These are phyloP conservation scores for Samia ricini DNA, from an alignment of 1,140 invertebrate species.

Conservation along the genomic window DNA sequence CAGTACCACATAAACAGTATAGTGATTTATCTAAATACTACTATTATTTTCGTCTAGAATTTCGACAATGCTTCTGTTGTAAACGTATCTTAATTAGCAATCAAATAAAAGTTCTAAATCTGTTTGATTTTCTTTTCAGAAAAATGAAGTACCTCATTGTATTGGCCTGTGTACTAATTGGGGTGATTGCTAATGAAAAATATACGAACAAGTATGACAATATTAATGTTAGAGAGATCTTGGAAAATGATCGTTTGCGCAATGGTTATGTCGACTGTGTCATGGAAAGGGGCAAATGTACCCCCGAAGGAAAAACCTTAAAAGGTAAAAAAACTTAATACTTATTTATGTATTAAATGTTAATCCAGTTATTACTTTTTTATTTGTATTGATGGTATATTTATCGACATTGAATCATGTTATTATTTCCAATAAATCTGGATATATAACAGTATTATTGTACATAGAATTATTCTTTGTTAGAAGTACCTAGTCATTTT, in stretches of 20 bases:
- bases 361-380: not conserved
- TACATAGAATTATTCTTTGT: too few species aligned
- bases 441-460: too few species aligned
- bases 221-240: conserved; percentile 83
- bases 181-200: conserved; percentile 67
- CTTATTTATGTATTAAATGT: conserved; percentile 17
- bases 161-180: conserved; percentile 48
- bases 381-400: not conserved
- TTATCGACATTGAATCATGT: not conserved
- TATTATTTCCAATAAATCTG: too few species aligned
- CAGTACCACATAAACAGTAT: too few species aligned
- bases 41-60: too few species aligned
- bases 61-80: not conserved
- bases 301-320: conserved; percentile 83
- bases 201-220: conserved; percentile 87
- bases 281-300: conserved; percentile 82
- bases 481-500: too few species aligned
- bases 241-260: conserved; percentile 82
- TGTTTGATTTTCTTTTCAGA: not conserved
- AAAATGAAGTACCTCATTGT: conserved; percentile 45
- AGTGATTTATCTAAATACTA: too few species aligned
- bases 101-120: not conserved
- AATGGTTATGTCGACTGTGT: conserved; percentile 83
- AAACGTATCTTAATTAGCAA: not conserved
- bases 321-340: conserved; percentile 79